phyloP scores from a whole-genome alignment of 1,140 invertebrate species.

The Drosophila orosa region DNA sequence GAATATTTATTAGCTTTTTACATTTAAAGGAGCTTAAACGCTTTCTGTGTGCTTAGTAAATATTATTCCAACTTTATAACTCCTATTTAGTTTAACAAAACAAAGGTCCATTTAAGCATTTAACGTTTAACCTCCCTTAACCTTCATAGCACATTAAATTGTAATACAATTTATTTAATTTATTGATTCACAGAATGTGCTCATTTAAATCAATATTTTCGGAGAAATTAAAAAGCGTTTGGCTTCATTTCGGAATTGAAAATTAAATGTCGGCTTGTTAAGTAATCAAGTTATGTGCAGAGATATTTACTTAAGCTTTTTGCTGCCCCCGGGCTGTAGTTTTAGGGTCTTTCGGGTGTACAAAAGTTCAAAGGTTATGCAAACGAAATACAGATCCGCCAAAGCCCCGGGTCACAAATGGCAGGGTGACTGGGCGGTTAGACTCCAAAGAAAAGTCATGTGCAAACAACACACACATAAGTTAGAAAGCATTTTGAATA shows the following conservation, averaged over 20 bases:
- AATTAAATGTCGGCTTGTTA: slow-evolving; percentile 26
- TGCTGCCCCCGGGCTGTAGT: slow-evolving; percentile 52
- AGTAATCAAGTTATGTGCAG: slow-evolving; percentile 37
- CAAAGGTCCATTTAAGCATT: neutral
- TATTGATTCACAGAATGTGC: neutral
- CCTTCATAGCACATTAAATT: neutral
- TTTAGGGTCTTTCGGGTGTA: slow-evolving; percentile 50
- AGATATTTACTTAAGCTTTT: slow-evolving; percentile 55
- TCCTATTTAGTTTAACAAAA: neutral
- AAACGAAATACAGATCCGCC: slow-evolving; percentile 23
- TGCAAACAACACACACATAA: slow-evolving; percentile 38
- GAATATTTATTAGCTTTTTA: neutral
- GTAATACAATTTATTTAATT: neutral
- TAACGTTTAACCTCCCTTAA: too few relatives aligned
- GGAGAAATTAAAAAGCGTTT: neutral
- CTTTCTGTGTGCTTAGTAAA: neutral
- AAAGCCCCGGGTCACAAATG: slow-evolving; percentile 9
- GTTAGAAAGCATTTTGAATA: slow-evolving; percentile 50
- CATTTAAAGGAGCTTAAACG: neutral
- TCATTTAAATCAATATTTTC: slow-evolving; percentile 8
- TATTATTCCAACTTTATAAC: neutral
- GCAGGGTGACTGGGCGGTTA: neutral
- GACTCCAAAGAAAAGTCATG: slow-evolving; percentile 44
- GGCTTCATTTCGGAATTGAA: slow-evolving; percentile 2
- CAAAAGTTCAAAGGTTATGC: slow-evolving; percentile 60